Evolutionary conservation across 2,888 invertebrate genomes (phyloP), one percentile per base, ranked within the genome.

Genomic region (Pyrgus malvae): DNA sequence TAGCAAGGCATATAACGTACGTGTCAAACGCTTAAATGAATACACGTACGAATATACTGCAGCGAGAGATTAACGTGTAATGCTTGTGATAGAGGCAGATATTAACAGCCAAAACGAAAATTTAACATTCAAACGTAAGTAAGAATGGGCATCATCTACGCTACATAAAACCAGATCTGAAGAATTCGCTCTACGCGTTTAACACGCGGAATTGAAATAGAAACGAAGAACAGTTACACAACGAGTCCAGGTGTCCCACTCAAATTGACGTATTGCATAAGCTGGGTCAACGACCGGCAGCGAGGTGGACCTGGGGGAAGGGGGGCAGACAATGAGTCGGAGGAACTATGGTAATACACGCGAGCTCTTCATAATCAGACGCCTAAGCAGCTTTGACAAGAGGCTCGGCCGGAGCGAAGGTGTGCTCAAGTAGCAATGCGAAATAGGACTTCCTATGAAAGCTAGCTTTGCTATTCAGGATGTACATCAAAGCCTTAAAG

Each of bases 231-330:
- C 62, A 63, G 63, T 76, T 71, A 67, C 67, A 63, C 59, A 73
- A 74, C 65, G 6, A 16, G 7, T 71, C 78, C 80, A 82, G 83
- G 83, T 83, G 82, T 81, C 66, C 67, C 68, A 67, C 68, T 58
- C 65, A 63, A 61, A 68, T 68, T 71, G 67, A 68, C 63, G 62
- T 57, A 68, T 78, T 80, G 78, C 78, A 79, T 70, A 78, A 79
- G 69, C 35, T 19, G 63, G 83, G 81, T 83, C 83, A 66, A 62
- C 67, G 85, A 77, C 82, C 86, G 63, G 77, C 82, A 79, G 79
- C 77, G 74, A 70, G 68, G 69, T 61, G 71, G 61, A 59, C 67
- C 63, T 59, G 27, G 59, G 57, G 65, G 62, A 53, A n/a, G n/a
- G 64, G 61, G 62, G 61, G 59, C 78, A 79, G 75, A 74, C 51